Evolutionary conservation across 1,140 invertebrate species (phyloP).

Genomic region (Drosophila guanche): DNA sequence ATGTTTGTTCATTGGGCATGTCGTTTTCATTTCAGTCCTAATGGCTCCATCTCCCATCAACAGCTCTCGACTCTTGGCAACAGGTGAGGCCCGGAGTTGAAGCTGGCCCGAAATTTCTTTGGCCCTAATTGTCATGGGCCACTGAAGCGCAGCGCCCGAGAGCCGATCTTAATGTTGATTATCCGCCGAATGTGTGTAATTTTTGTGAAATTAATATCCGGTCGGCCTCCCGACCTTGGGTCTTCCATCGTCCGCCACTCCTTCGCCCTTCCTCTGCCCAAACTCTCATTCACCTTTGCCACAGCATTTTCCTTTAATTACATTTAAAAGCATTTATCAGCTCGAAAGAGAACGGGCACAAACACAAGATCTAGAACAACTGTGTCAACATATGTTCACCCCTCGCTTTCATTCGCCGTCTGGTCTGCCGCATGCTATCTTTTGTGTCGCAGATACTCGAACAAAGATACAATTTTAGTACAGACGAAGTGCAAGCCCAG

Average conservation of each 20-base stretch:
- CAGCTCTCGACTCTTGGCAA: conserved; percentile 20
- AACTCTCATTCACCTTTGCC: not conserved
- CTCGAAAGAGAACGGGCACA: conserved; percentile 13
- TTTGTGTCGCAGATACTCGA: conserved; percentile 35
- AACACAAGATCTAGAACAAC: conserved; percentile 40
- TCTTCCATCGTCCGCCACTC: conserved; percentile 17
- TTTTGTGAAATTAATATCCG: conserved; percentile 77
- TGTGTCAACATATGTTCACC: conserved; percentile 70
- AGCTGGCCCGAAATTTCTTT: conserved; percentile 25
- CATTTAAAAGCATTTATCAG: conserved; percentile 67
- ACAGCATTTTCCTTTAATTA: conserved; percentile 34
- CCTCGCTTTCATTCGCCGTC: not conserved
- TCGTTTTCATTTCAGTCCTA: conserved; percentile 56
- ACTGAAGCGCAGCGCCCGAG: conserved; percentile 65
- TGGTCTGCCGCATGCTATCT: conserved; percentile 19
- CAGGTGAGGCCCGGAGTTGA: conserved; percentile 56
- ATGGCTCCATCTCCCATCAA: conserved; percentile 45
- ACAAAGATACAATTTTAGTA: conserved; percentile 30
- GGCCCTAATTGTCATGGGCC: conserved; percentile 78
- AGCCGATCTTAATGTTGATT: conserved; percentile 47
- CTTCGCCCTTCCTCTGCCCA: not conserved
- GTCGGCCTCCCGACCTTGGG: conserved; percentile 44
- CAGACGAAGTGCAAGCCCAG: conserved; percentile 30
- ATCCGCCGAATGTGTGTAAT: conserved; percentile 66
- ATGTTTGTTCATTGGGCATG: conserved; percentile 74